Evolutionary conservation across 2,888 invertebrate genomes (phyloP), one percentile per base, ranked within the genome.

Genomic region (Spisula subtruncata): DNA sequence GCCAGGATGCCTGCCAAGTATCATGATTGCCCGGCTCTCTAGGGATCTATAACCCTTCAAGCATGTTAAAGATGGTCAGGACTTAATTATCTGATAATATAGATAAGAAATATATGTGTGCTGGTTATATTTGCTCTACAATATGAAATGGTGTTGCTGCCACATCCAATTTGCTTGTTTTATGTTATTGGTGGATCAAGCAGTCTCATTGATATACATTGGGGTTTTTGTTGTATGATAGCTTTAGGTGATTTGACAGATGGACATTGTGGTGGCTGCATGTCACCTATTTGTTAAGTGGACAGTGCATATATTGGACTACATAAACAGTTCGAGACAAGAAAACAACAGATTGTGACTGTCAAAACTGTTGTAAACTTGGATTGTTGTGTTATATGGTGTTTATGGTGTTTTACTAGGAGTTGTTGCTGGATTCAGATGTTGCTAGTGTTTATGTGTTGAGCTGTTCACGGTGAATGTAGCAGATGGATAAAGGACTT

Each of bases 81-180:
- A 83, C 48, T 83, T 82, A 87, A 83, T 83, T 88, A 80, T 46
- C 71, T 88, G 87, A 88, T 88, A 88, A 75, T 75, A 75, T 35
- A 75, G 75, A 75, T 75, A 75, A 75, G 75, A 6, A 0, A 35
- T 35, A n/a, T n/a, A 18, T 14, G 35, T 35, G 35, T 41, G 41
- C 41, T 41, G 41, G 41, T 41, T 5, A 32, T 75, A 35, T 35
- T 54, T 56, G 85, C 2, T 41, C 35, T 56, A 80, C 79, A n/a
- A 80, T 54, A 18, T 54, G 79, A 79, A 54, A n/a, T 46, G 85
- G n/a, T 75, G 46, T 54, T 51, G 54, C 48, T 54, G 54, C 79
- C 54, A 54, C 79, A 25, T 5, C 29, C 18, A 75, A n/a, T 75
- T 79, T 51, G n/a, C 85, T 56, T 80, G 41, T 80, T 85, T 35